Percentiles rank a stretch among this genome's conserved stretches.
Conservation (phyloP, 2,113 vertebrate species). For the Solea solea region DNA sequence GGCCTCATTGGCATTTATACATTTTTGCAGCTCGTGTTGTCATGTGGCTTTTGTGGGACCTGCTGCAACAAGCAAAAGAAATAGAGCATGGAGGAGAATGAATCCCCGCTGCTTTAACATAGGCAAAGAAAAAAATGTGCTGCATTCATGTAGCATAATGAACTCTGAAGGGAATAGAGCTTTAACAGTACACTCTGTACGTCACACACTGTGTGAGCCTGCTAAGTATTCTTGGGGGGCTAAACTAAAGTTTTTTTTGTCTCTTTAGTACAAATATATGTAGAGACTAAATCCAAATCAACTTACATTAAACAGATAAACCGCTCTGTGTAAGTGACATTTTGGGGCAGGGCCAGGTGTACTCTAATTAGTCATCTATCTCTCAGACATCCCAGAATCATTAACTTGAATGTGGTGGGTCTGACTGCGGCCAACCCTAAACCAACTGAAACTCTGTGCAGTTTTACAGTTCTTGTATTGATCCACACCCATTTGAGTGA, state of each 20-base stretch:
- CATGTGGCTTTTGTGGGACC: slow-evolving; percentile 11
- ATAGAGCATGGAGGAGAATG: slow-evolving; percentile 11
- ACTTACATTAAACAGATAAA: slow-evolving; percentile 27
- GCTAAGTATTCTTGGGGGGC: not conserved
- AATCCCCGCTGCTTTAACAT: slow-evolving; percentile 16
- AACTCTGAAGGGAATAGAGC: slow-evolving; percentile 17
- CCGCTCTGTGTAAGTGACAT: slow-evolving; percentile 8
- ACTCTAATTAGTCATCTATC: slow-evolving; percentile 61
- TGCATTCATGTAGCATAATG: slow-evolving; percentile 38
- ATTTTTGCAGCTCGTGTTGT: slow-evolving; percentile 10
- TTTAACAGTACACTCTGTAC: not conserved
- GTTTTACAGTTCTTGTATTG: slow-evolving; percentile 47
- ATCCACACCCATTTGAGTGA: slow-evolving; percentile 52
- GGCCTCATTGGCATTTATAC: not conserved
- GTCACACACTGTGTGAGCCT: not conserved
- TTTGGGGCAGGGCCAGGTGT: slow-evolving; percentile 18
- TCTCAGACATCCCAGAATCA: slow-evolving; percentile 58
- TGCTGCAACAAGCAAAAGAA: slow-evolving; percentile 50
- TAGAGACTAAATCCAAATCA: slow-evolving; percentile 2
- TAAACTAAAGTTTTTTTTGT: not conserved
- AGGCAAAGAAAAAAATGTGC: slow-evolving; percentile 2
- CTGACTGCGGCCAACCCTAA: slow-evolving; percentile 37
- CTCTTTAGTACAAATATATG: not conserved
- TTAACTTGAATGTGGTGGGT: slow-evolving; percentile 60
- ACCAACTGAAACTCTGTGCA: slow-evolving; percentile 32